Conservation (phyloP, 2,113 vertebrate genomes). For the Erpornis zantholeuca region DNA sequence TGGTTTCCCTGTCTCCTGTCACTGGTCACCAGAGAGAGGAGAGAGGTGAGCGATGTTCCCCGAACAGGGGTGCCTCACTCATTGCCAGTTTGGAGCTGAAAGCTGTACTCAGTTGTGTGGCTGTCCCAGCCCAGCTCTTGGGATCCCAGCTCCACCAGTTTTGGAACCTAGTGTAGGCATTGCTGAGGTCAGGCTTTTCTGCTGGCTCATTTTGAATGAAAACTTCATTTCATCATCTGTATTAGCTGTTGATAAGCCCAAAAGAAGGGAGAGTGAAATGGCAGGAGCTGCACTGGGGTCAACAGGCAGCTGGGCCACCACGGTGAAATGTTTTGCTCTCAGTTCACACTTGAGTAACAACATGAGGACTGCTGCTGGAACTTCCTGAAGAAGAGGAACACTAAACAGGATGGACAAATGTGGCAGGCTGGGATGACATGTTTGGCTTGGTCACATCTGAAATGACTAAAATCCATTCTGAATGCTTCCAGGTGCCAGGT, state of each 20-base stretch:
- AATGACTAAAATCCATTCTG: neutral
- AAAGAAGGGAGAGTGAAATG: neutral
- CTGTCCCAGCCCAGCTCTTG: neutral
- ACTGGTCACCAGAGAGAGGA: neutral
- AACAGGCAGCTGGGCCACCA: neutral
- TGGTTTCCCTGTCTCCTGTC: accelerated
- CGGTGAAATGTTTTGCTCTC: neutral
- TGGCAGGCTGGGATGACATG: accelerated
- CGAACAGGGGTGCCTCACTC: accelerated
- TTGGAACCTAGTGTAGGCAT: neutral
- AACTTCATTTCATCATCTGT: neutral
- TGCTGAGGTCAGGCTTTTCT: neutral
- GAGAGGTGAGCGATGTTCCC: accelerated
- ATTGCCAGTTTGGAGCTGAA: neutral
- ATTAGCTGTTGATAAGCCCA: neutral
- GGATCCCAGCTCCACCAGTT: accelerated
- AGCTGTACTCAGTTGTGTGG: neutral
- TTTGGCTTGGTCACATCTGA: neutral
- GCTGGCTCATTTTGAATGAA: neutral
- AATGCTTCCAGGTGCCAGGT: neutral
- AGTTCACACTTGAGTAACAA: neutral
- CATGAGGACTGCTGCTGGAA: neutral
- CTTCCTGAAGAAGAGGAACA: neutral
- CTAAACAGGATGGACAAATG: neutral
- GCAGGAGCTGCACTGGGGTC: neutral